A percentile compares a stretch with the other conserved stretches of the same genome.
These are phyloP conservation scores for Chlorops oryzae DNA, from an alignment of 1,140 invertebrate species.

Conservation along the genomic window DNA sequence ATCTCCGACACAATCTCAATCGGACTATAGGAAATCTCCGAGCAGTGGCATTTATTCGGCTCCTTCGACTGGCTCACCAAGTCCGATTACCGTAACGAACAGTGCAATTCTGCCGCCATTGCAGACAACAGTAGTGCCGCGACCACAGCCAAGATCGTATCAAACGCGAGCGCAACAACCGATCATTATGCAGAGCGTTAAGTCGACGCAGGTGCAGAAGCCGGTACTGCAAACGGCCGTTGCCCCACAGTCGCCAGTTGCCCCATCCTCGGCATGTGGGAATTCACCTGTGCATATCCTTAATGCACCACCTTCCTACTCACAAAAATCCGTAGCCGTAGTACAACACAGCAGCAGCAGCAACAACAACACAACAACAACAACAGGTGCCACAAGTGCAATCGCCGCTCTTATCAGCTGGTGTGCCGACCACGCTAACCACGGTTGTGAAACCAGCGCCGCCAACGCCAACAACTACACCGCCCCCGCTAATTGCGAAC, in stretches of 20 bases:
- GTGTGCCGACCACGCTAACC: conserved; percentile 23
- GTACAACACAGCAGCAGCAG: conserved; percentile 62
- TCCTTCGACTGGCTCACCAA: conserved; percentile 67
- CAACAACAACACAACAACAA: conserved; percentile 47
- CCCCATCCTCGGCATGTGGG: conserved; percentile 48
- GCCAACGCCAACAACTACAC: conserved; percentile 53
- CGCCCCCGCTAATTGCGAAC: conserved; percentile 51
- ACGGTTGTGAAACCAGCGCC: conserved; percentile 48
- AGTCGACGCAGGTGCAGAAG: conserved; percentile 90
- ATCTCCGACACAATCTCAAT: conserved; percentile 72
- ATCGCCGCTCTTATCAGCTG: conserved; percentile 43
- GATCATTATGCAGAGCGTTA: conserved; percentile 94
- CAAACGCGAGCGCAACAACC: conserved; percentile 79
- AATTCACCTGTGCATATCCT: conserved; percentile 51
- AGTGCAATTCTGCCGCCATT: conserved; percentile 51
- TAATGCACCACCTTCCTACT: conserved; percentile 71
- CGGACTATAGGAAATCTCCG: conserved; percentile 69
- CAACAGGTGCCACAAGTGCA: conserved; percentile 46
- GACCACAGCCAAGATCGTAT: conserved; percentile 65
- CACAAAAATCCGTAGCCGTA: conserved; percentile 46
- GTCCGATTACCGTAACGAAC: conserved; percentile 67
- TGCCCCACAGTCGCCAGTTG: conserved; percentile 69
- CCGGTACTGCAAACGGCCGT: conserved; percentile 89
- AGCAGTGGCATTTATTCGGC: conserved; percentile 67
- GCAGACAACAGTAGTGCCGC: conserved; percentile 53